These are phyloP conservation scores for Dasysyrphus tricinctus DNA, from an alignment of 2,888 invertebrate species.

Conservation along the genomic window DNA sequence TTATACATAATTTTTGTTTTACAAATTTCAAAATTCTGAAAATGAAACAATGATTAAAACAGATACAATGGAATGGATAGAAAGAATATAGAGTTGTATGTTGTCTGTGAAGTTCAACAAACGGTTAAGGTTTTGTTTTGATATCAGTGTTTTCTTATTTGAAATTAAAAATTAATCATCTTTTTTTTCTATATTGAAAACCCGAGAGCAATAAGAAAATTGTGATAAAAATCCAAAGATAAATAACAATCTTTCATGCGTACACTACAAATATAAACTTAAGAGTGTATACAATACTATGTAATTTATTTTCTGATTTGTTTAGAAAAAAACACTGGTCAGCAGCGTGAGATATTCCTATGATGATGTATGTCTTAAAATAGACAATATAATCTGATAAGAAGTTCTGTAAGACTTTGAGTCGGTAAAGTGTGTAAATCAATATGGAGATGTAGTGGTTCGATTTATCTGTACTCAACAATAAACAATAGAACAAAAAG, in stretches of 20 bases:
- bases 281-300: background rate
- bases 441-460: constrained; percentile 29
- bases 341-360: constrained; percentile 23
- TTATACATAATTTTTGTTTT: background rate
- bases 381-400: constrained; percentile 61
- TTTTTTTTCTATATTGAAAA: background rate
- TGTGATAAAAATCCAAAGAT: constrained; percentile 35
- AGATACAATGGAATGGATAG: constrained; percentile 25
- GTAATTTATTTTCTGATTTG: background rate
- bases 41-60: constrained; percentile 4
- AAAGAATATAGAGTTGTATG: constrained; percentile 9
- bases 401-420: constrained; percentile 35
- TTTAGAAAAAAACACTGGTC: constrained; percentile 19
- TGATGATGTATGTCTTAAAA: constrained; percentile 57
- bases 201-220: background rate
- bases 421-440: constrained; percentile 26
- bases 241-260: constrained; percentile 31
- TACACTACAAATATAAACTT: background rate
- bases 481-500: constrained; percentile 19
- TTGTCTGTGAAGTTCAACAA: constrained; percentile 46
- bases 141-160: constrained; percentile 2
- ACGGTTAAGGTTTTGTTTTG: constrained; percentile 26
- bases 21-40: constrained; percentile 22
- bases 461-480: constrained; percentile 21
- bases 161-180: background rate